Evolutionary conservation across 2,888 invertebrate species (phyloP).

Genomic region (Reticulitermes lucifugus): DNA sequence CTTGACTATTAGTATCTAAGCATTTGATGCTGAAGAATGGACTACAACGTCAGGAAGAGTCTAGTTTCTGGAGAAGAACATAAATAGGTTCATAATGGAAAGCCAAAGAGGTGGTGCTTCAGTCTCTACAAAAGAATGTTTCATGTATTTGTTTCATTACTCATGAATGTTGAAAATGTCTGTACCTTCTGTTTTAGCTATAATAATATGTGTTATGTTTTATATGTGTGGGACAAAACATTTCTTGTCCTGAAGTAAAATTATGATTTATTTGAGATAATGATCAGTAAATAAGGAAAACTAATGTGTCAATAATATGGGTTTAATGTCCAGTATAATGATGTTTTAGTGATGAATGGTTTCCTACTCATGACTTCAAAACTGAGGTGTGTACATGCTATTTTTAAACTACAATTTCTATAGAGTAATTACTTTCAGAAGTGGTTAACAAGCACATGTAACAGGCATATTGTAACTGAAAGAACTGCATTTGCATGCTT

Average conservation of each 20-base stretch:
- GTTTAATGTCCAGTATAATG: not conserved
- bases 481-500: no score
- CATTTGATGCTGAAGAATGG: not conserved
- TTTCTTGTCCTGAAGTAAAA: not conserved
- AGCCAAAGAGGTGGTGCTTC: constrained; percentile 10
- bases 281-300: not conserved
- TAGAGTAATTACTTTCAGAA: not conserved
- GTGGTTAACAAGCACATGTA: not conserved
- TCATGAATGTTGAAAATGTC: constrained; percentile 1
- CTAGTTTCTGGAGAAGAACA: constrained; percentile 15
- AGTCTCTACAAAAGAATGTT: not conserved
- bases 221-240: not conserved
- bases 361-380: not conserved
- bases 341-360: not conserved
- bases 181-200: constrained; percentile 6
- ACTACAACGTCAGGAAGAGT: not conserved
- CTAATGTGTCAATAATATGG: constrained; percentile 3
- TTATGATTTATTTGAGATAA: not conserved
- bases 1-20: constrained; percentile 16
- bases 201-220: constrained; percentile 3
- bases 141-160: constrained; percentile 5
- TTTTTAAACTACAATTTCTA: not conserved
- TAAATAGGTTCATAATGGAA: not conserved
- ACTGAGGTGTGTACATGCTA: not conserved
- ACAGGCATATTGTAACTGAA: no score